A percentile compares a stretch with the other conserved stretches of the same genome.
These are phyloP conservation scores for Dione juno DNA, from an alignment of 2,888 invertebrate species.

Conservation along the genomic window DNA sequence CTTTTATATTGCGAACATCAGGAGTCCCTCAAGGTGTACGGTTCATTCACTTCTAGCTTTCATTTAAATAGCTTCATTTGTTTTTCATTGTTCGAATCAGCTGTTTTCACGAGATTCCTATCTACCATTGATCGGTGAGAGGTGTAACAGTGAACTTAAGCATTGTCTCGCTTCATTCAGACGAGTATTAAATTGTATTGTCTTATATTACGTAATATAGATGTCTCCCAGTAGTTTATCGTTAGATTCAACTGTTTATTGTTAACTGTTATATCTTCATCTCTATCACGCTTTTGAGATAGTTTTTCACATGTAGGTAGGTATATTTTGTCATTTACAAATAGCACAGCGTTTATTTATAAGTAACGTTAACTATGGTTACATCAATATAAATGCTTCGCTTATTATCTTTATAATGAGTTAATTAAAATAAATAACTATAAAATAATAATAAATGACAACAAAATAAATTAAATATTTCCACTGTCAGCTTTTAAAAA, in stretches of 20 bases:
- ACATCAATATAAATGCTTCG: not conserved
- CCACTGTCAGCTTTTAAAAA: not conserved
- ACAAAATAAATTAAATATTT: not conserved
- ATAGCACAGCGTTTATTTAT: not conserved
- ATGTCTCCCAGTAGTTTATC: slow-evolving; percentile 49
- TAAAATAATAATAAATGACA: not conserved
- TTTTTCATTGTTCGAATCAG: slow-evolving; percentile 79
- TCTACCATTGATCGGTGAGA: slow-evolving; percentile 74
- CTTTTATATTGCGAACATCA: slow-evolving; percentile 76
- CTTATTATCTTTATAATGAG: not conserved
- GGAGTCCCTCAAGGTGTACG: slow-evolving; percentile 75
- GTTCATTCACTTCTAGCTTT: slow-evolving; percentile 79
- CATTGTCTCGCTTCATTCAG: slow-evolving; percentile 63
- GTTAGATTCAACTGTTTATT: slow-evolving; percentile 37
- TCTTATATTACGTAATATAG: slow-evolving; percentile 59
- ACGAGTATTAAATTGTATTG: slow-evolving; percentile 68
- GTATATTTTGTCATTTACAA: not conserved
- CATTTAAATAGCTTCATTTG: slow-evolving; percentile 77
- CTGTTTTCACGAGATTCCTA: slow-evolving; percentile 75
- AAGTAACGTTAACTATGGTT: not conserved
- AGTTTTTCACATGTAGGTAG: not conserved
- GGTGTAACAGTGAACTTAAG: slow-evolving; percentile 69
- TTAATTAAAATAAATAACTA: not conserved
- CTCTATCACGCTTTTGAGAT: not conserved
- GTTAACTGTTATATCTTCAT: slow-evolving; percentile 32